Evolutionary conservation across 2,113 vertebrate genomes (phyloP).

Genomic region (Natator depressus): DNA sequence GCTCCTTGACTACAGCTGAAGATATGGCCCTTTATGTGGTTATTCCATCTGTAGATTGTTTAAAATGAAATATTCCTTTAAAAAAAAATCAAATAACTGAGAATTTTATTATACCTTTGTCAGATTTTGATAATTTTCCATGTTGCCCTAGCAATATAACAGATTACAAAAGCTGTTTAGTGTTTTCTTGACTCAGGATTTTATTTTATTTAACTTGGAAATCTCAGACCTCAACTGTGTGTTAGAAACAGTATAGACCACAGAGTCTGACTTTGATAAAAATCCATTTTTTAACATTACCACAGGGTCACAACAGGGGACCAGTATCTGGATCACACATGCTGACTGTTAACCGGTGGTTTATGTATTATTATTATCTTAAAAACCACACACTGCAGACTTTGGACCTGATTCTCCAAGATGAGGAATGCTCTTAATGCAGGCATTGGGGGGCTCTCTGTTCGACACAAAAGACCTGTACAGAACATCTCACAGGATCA

Average conservation of each 20-base stretch:
- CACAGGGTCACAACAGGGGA: not conserved
- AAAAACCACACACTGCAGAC: not conserved
- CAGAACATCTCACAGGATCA: not conserved
- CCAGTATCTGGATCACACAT: not conserved
- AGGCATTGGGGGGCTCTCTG: not conserved
- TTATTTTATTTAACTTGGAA: conserved; percentile 4
- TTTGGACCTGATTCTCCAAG: not conserved
- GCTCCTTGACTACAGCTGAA: not conserved
- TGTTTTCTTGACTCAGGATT: conserved; percentile 16
- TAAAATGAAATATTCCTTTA: not conserved
- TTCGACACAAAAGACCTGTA: too few species aligned
- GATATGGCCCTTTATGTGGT: not conserved
- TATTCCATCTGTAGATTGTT: not conserved
- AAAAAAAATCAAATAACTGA: not conserved
- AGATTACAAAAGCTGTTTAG: not conserved
- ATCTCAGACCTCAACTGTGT: not conserved
- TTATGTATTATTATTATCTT: not conserved
- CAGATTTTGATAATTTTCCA: not conserved
- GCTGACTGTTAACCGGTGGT: not conserved
- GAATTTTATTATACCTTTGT: not conserved
- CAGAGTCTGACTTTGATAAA: conserved; percentile 25
- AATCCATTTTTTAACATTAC: not conserved
- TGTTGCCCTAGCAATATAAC: not conserved
- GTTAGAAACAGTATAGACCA: not conserved
- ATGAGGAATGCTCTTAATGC: not conserved